These are phyloP conservation scores for Chrysochloris asiatica DNA, from an alignment of 2,113 vertebrate species.

Conservation along the genomic window DNA sequence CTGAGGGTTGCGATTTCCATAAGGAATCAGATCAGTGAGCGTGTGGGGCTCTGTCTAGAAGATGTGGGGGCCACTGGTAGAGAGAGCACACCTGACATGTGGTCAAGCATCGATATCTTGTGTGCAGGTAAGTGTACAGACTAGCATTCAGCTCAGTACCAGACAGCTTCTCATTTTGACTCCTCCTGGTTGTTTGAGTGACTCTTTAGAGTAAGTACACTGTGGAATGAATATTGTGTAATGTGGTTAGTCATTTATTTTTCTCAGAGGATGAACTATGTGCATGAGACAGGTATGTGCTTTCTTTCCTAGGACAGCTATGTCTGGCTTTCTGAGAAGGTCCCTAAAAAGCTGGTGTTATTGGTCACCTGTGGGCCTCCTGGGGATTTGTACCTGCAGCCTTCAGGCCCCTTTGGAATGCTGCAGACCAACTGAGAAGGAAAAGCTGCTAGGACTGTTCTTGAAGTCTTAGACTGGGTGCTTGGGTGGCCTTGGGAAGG, in stretches of 20 bases:
- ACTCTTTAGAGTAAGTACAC: background rate
- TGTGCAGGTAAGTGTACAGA: constrained; percentile 25
- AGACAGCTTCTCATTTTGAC: background rate
- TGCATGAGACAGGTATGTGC: background rate
- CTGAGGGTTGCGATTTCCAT: constrained; percentile 84
- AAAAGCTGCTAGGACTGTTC: background rate
- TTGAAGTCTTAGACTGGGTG: background rate
- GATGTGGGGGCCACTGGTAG: background rate
- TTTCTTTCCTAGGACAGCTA: background rate
- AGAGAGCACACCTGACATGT: background rate
- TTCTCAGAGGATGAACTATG: background rate
- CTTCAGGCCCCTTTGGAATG: background rate
- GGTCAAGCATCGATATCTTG: background rate
- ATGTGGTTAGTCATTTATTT: background rate
- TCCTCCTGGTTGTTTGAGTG: background rate
- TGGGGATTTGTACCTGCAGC: background rate
- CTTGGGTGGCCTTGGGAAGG: background rate
- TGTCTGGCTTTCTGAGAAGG: background rate
- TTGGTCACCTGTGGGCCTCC: background rate
- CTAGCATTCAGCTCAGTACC: too few species aligned
- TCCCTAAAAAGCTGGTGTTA: background rate
- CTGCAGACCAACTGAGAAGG: background rate
- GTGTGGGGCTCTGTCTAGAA: constrained; percentile 84
- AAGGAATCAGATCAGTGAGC: constrained; percentile 90
- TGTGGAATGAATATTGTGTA: background rate